Evolutionary conservation across 2,888 invertebrate species (phyloP), one percentile per base, ranked within the genome.

Genomic region (Lithophane socia): DNA sequence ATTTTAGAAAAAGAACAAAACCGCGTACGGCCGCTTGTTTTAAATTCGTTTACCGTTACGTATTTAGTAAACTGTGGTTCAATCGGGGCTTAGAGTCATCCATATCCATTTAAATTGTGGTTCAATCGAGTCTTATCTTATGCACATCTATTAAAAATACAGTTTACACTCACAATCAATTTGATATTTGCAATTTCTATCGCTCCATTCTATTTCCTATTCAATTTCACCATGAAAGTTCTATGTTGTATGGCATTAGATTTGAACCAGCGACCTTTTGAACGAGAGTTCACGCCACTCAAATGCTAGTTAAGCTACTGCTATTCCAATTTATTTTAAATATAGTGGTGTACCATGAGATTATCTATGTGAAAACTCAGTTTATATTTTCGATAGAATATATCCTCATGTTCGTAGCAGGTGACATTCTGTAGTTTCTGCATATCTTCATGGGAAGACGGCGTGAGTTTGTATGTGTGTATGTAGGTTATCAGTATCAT

Each of bases 211-310:
- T 13, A 67, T 70, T 78, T 78, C 67, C 73, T 44, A 83, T 65
- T 73, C 13, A 83, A 83, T 83, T 83, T 71, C 79, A 67, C 72
- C 67, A 83, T 60, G 71, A 63, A 70, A 58, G 72, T 58, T 37
- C 61, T 10, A 63, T 10, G 49, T 12, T 72, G 37, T 67, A 24
- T 52, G 37, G 24, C 44, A 73, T 56, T 68, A 24, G 47, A 69
- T 58, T 76, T 83, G 76, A 83, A 83, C 83, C 66, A 44, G 13
- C 73, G 85, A 85, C 82, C 83, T 83, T 70, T 66, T 21, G 58
- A 74, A 79, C 65, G 42, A 63, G 61, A 75, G 82, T 76, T 80
- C 85, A 70, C 64, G 85, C 68, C 58, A 72, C 68, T 84, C 68
- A 65, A 73, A 61, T 37, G 52, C 29, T 9, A 24, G 24, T 75